Base-by-base conservation (phyloP, 2,888 invertebrate genomes). In the Buathra laborator region DNA sequence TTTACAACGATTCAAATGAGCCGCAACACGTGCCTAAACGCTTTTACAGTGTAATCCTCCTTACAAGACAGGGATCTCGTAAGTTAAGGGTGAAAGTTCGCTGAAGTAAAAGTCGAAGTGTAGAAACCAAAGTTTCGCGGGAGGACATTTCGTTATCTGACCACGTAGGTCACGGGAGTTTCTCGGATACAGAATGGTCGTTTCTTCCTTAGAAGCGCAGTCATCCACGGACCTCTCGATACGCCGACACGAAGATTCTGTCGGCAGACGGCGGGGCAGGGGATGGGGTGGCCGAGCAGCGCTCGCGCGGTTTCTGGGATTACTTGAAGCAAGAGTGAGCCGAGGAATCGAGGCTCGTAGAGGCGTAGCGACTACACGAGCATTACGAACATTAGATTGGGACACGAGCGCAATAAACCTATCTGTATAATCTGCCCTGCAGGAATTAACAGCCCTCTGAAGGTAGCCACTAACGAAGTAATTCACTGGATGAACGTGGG, bases 361-460 rank as follows among this genome's bases (percentile, higher is more conserved):
- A 81, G 87, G 67, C 75, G 85, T 87, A 89, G 90, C 87, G 89
- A 90, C 90, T 90, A 91, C 91, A 92, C 91, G 90, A 90, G 92
- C 93, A 94, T 94, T 93, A 93, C 93, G 92, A 90, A 93, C 93
- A 93, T 93, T 94, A 93, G 93, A 94, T 94, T 92, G 93, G 93
- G 93, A 94, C 93, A 92, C 93, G 93, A 92, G 92, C 92, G 93
- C 94, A 93, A 94, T 94, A 94, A 94, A 94, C 93, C 94, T 94
- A 94, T 94, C 93, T 93, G 93, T 94, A 94, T 94, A 94, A 94
- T 94, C 94, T 93, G 93, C 93, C 94, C 94, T 93, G 93, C 92
- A 94, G 94, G 93, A 93, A 94, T 94, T 94, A 94, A 93, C 93
- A 93, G 93, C 93, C 93, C 93, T 93, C 93, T 92, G 93, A 94